Evolutionary conservation across 2,888 invertebrate species (phyloP).

Genomic region (Reticulitermes lucifugus): DNA sequence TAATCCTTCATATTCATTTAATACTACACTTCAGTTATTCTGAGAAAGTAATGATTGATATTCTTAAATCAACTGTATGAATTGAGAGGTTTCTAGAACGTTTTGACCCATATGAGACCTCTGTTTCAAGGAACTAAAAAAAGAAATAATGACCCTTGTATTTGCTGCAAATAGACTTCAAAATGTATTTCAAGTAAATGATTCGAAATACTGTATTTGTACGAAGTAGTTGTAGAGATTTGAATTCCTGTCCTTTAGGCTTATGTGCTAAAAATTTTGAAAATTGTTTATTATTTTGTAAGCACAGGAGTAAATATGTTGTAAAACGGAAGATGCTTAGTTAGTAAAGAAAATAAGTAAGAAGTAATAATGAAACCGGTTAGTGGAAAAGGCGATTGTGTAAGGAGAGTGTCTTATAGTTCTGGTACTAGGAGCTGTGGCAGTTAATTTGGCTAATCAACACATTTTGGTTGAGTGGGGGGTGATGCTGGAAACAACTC

Average conservation of each 20-base stretch:
- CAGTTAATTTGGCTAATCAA: conserved; percentile 50
- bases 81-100: too few species aligned
- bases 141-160: too few species aligned
- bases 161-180: too few species aligned
- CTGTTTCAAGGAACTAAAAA: too few species aligned
- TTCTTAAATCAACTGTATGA: too few species aligned
- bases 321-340: conserved; percentile 20
- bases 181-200: too few species aligned
- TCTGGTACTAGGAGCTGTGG: conserved; percentile 10
- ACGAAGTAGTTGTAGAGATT: background rate
- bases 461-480: conserved; percentile 40
- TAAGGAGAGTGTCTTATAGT: conserved; percentile 10
- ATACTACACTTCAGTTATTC: too few species aligned
- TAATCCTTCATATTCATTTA: too few species aligned
- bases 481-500: conserved; percentile 30
- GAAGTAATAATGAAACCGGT: conserved; percentile 34
- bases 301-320: background rate
- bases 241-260: background rate
- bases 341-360: conserved; percentile 38
- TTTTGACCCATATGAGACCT: too few species aligned
- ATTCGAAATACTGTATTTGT: too few species aligned
- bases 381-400: conserved; percentile 14
- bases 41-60: too few species aligned
- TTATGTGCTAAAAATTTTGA: background rate
- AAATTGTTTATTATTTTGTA: background rate